Evolutionary conservation across 1,140 invertebrate genomes (phyloP), one percentile per base, ranked within the genome.

Genomic region (Trissolcus basalis): DNA sequence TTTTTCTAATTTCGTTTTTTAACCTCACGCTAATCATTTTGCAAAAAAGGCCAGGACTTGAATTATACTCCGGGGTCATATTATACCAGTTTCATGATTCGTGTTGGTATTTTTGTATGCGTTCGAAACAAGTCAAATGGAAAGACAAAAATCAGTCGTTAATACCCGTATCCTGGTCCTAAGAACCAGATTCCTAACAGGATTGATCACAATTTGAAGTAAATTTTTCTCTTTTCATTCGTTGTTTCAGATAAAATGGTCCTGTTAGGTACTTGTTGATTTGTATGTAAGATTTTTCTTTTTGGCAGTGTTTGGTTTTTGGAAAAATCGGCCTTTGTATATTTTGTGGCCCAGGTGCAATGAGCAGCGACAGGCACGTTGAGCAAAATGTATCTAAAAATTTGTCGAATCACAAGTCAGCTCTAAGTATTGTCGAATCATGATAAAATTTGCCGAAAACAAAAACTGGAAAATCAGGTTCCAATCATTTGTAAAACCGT

Each of bases 231-330:
- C 67, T 70, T 61, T 61, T 36, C 67, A 61, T 44, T 48, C 16
- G 59, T 16, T 59, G 53, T 63, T 53, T 54, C 39, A 8, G 4
- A 33, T 0, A 7, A 59, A 63, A 27, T 53, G 11, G 33, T 58
- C 27, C 44, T 50, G 16, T 50, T 50, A 45, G 19, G 32, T 32
- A 32, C 10, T 32, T 10, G 7, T 43, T 48, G 11, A 27, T 4
- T 54, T 51, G 50, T 19, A 58, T 12, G 74, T 32, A 2, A 44
- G 12, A 1, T 44, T 33, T 51, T 61, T 79, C 83, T 87, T 83
- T 86, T 85, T 87, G 84, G 84, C 87, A 88, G 87, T 87, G 86
- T 80, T 85, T 64, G 78, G 81, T 83, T 60, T 27, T 27, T 48
- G 16, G 50, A 55, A 56, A 59, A 10, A 53, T 59, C 11, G 65